A percentile compares a stretch with the other conserved stretches of the same genome.
phyloP scores from a whole-genome alignment of 2,113 vertebrate species.

The Poecile atricapillus region DNA sequence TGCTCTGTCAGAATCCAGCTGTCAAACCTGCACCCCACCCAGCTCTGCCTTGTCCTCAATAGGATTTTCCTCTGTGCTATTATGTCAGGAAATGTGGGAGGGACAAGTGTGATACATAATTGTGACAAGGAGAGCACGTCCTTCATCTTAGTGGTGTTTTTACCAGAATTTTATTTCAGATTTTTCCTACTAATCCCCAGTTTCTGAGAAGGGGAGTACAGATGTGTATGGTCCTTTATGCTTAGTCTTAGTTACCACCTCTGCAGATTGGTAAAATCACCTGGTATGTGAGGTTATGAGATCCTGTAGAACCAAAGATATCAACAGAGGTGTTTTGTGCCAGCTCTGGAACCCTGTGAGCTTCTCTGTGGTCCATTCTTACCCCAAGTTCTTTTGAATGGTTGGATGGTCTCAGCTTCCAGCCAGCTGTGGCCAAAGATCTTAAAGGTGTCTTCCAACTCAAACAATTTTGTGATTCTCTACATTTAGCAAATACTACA shows the following conservation, averaged over 20 bases:
- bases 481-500: neutral
- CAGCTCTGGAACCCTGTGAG: neutral
- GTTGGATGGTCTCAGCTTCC: neutral
- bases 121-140: neutral
- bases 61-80: neutral
- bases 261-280: neutral
- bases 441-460: neutral
- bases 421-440: neutral
- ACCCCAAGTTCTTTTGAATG: neutral
- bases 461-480: neutral
- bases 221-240: fast-evolving
- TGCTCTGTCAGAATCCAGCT: neutral
- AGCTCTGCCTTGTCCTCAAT: neutral
- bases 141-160: neutral
- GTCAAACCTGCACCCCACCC: neutral
- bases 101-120: neutral
- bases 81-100: neutral
- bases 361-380: neutral
- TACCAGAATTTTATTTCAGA: neutral
- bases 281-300: neutral
- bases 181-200: neutral
- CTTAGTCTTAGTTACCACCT: neutral
- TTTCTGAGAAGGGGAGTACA: neutral
- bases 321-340: neutral
- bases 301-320: neutral